These are phyloP conservation scores for Epinephelus fuscoguttatus DNA, from an alignment of 2,113 vertebrate species.

Conservation along the genomic window DNA sequence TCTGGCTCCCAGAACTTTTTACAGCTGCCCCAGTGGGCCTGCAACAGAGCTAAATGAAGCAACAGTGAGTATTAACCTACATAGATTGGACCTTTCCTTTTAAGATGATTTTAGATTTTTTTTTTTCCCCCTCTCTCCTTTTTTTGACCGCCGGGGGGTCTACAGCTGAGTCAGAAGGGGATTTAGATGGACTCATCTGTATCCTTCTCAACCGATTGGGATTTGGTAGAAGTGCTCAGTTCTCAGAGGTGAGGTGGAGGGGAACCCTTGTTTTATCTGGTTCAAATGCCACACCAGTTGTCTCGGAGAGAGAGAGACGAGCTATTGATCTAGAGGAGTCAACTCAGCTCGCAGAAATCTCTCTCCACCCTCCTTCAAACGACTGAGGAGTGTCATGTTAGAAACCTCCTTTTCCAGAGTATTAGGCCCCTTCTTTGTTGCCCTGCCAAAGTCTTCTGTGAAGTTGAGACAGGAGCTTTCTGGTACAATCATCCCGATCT, in stretches of 20 bases:
- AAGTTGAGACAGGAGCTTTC: conserved; percentile 62
- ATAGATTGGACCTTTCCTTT: conserved; percentile 77
- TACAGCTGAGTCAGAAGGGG: conserved; percentile 72
- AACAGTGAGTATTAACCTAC: conserved; percentile 81
- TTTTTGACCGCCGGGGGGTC: conserved; percentile 72
- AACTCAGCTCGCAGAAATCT: conserved; percentile 83
- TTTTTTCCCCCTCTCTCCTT: conserved; percentile 24
- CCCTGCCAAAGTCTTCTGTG: conserved; percentile 59
- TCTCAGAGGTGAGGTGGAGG: conserved; percentile 83
- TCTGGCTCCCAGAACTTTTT: conserved; percentile 74
- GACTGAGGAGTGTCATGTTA: conserved; percentile 81
- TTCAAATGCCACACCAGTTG: conserved; percentile 86
- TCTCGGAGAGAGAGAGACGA: conserved; percentile 80
- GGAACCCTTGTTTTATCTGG: conserved; percentile 85
- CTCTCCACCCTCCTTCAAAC: conserved; percentile 78
- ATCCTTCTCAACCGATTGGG: conserved; percentile 80
- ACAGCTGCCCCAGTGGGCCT: conserved; percentile 66
- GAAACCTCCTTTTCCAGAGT: conserved; percentile 78
- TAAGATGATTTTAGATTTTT: conserved; percentile 71
- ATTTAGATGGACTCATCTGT: conserved; percentile 84
- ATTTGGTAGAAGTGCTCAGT: conserved; percentile 78
- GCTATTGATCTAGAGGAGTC: conserved; percentile 85
- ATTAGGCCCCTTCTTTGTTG: conserved; percentile 75
- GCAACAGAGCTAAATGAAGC: conserved; percentile 76
- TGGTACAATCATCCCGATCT: conserved; percentile 54